Base-by-base conservation (phyloP, 2,113 vertebrate genomes). In the Caranx melampygus region DNA sequence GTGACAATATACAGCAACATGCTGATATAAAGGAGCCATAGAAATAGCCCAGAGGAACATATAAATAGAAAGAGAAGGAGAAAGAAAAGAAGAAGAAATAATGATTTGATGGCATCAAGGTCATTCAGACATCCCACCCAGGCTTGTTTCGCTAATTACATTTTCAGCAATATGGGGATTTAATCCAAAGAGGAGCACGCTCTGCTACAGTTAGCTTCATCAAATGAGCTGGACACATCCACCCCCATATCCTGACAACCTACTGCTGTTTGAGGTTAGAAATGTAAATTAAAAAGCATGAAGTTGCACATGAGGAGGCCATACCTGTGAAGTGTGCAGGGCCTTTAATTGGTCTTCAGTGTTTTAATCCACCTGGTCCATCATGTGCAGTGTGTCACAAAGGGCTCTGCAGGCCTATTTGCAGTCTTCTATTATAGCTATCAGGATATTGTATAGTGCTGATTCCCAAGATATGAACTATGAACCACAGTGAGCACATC, bases 21-120 rank as follows among this genome's bases (percentile, higher is more conserved):
- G 26, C 31, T 34, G 44, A 84, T 72, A 20, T 63, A 79, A 78
- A 49, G 45, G 13, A 51, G 35, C 0, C 1, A 1, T 34, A 72
- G 57, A 81, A 69, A 78, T 58, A 68, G 55, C 31, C 58, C 0
- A 14, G 9, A 40, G 26, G 40, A 47, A 68, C 15, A 65, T 9
- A 55, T 59, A 7, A 13, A 45, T n/a, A 62, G 33, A 34, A 20
- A 76, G 8, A 52, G 26, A 42, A 11, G 3, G 3, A 47, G 31
- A 35, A 16, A 35, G 14, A 49, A 20, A 42, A 26, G 4, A 42
- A 45, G 3, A 42, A 7, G 40, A 14, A 40, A 9, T 51, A 40
- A 9, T 51, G 54, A 49, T 79, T 55, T 73, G 3, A 78, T 79
- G 49, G 75, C 35, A 78, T 69, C 18, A 69, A 72, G 51, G 77